phyloP scores from a whole-genome alignment of 2,888 invertebrate species.

The Argynnis bischoffii region DNA sequence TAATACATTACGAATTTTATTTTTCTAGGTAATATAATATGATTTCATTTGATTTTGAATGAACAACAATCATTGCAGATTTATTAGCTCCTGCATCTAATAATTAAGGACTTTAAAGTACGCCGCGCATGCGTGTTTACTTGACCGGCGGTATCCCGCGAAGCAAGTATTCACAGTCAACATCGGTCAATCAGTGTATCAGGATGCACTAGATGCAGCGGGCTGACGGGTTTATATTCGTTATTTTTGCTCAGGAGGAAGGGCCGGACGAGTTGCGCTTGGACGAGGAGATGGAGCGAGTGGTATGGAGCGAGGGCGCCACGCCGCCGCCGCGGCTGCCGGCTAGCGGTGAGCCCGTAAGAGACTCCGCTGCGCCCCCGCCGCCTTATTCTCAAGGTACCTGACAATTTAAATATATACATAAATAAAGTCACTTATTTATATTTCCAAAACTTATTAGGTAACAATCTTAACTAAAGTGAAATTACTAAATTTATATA shows the following conservation, averaged over 20 bases:
- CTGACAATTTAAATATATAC: not conserved
- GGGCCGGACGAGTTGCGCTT: conserved; percentile 84
- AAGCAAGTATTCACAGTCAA: conserved; percentile 24
- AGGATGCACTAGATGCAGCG: conserved; percentile 23
- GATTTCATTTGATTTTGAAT: too few relatives aligned
- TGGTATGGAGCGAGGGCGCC: conserved; percentile 88
- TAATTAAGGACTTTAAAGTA: not conserved
- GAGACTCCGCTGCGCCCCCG: conserved; percentile 59
- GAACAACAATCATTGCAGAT: too few relatives aligned
- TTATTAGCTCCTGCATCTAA: too few relatives aligned
- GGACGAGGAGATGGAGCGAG: conserved; percentile 95
- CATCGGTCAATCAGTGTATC: conserved; percentile 30
- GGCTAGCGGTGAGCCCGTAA: conserved; percentile 57
- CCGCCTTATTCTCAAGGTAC: conserved; percentile 47
- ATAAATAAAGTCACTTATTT: too few relatives aligned
- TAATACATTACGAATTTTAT: too few relatives aligned
- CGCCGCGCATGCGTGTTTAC: conserved; percentile 28
- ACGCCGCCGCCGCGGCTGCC: conserved; percentile 80
- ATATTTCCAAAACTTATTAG: too few relatives aligned
- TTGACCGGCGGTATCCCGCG: conserved; percentile 9
- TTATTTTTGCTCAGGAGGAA: conserved; percentile 48
- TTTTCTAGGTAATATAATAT: too few relatives aligned
- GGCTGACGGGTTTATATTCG: not conserved
- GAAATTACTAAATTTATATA: too few relatives aligned
- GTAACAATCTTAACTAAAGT: too few relatives aligned